Evolutionary conservation across 2,888 invertebrate species (phyloP).

Genomic region (Baccha elongata): DNA sequence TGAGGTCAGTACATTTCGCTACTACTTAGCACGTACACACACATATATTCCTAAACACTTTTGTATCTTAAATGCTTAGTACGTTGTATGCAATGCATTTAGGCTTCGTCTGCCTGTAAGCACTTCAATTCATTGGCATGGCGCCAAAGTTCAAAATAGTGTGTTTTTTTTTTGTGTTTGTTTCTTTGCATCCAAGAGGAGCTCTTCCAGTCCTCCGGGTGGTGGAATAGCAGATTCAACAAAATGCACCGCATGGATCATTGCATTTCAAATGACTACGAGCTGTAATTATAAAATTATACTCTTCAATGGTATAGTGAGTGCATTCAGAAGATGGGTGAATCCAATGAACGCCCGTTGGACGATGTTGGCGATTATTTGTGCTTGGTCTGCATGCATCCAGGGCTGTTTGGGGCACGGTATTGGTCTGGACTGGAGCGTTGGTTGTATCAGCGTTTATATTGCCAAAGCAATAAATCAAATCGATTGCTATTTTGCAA

Average conservation of each 20-base stretch:
- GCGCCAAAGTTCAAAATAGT: conserved; percentile 66
- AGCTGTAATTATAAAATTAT: conserved; percentile 70
- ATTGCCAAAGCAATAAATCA: conserved; percentile 47
- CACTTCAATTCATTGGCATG: conserved; percentile 66
- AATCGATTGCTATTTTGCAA: conserved; percentile 2
- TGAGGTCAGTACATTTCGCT: conserved; percentile 45
- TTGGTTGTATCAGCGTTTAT: conserved; percentile 27
- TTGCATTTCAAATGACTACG: conserved; percentile 57
- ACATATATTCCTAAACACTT: too few species aligned
- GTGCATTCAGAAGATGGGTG: conserved; percentile 37
- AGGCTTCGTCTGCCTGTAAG: conserved; percentile 31
- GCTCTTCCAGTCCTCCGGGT: conserved; percentile 9
- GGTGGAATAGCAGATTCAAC: conserved; percentile 13
- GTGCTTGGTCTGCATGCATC: conserved; percentile 34
- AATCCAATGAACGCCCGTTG: not conserved
- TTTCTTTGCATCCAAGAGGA: conserved; percentile 1
- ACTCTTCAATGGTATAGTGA: conserved; percentile 47
- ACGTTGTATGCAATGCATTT: conserved; percentile 37
- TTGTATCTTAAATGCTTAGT: conserved; percentile 41
- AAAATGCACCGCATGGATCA: conserved; percentile 61
- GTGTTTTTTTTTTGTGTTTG: not conserved
- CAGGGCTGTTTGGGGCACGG: not conserved
- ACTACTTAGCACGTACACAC: conserved; percentile 31
- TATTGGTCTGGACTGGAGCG: too few species aligned
- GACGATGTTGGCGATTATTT: conserved; percentile 23